Evolutionary conservation across 2,888 invertebrate genomes (phyloP).

Genomic region (Ischnus inquisitorius): DNA sequence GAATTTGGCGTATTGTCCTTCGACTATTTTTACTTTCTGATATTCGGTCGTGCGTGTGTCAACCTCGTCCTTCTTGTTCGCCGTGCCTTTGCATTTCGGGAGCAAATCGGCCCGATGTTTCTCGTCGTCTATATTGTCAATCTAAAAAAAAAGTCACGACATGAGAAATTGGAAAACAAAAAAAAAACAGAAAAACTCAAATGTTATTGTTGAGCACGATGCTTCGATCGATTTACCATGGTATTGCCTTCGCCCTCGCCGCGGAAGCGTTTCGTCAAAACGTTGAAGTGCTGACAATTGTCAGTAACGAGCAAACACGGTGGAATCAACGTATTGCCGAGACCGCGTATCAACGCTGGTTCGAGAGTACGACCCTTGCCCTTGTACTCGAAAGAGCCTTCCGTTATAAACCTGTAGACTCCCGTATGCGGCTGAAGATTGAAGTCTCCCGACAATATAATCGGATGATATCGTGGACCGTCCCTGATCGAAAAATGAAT

Average conservation of each 20-base stretch:
- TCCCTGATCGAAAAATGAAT: slow-evolving; percentile 75
- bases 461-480: slow-evolving; percentile 89
- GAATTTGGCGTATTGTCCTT: slow-evolving; percentile 84
- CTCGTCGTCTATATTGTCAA: slow-evolving; percentile 73
- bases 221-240: slow-evolving; percentile 74
- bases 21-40: slow-evolving; percentile 77
- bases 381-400: slow-evolving; percentile 87
- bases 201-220: not conserved
- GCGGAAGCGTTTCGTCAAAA: slow-evolving; percentile 85
- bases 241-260: slow-evolving; percentile 77
- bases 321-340: slow-evolving; percentile 82
- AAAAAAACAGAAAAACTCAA: too few relatives aligned
- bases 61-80: slow-evolving; percentile 62
- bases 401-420: slow-evolving; percentile 90
- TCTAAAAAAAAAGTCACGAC: slow-evolving; percentile 67
- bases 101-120: slow-evolving; percentile 4
- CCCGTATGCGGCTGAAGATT: slow-evolving; percentile 93
- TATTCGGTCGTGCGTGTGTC: slow-evolving; percentile 70
- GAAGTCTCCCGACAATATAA: slow-evolving; percentile 97
- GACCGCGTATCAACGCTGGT: slow-evolving; percentile 80
- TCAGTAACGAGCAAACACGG: slow-evolving; percentile 86
- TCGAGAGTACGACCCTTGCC: slow-evolving; percentile 84
- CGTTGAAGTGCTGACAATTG: slow-evolving; percentile 87
- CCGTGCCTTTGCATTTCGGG: slow-evolving; percentile 33
- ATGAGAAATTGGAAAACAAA: not conserved